Conservation (phyloP, 1,140 invertebrate species). For the Bombus huntii region DNA sequence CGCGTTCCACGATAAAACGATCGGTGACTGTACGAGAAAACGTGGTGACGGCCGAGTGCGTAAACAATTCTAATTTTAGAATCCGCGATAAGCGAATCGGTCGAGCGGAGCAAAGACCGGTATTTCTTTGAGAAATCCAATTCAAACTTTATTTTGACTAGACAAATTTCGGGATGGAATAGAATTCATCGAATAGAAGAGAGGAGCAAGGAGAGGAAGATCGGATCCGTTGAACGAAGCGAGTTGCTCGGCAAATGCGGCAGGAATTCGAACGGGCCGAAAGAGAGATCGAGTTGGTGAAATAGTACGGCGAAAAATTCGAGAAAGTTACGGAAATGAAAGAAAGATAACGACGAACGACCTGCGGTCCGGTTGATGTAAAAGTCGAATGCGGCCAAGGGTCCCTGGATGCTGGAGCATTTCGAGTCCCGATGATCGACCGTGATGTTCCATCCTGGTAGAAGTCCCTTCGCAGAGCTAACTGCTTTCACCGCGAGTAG, state of each 20-base stretch:
- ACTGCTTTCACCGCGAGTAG: constrained; percentile 88
- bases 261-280: background rate
- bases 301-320: too few relatives aligned
- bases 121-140: background rate
- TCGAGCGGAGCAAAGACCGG: background rate
- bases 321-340: too few relatives aligned
- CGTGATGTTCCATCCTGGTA: constrained; percentile 87
- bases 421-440: constrained; percentile 88
- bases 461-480: constrained; percentile 83
- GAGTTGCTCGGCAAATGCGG: background rate
- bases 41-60: background rate
- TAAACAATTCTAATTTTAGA: constrained; percentile 52
- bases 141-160: background rate
- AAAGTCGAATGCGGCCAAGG: constrained; percentile 91
- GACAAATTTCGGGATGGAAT: background rate
- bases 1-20: constrained; percentile 9
- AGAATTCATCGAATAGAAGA: background rate
- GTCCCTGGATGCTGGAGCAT: constrained; percentile 91
- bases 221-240: background rate
- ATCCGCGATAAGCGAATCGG: constrained; percentile 1
- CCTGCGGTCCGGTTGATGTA: constrained; percentile 87
- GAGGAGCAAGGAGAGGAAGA: background rate
- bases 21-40: background rate
- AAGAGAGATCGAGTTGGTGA: background rate
- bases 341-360: constrained; percentile 66